A percentile compares a stretch with the other conserved stretches of the same genome.
Evolutionary conservation across 2,888 invertebrate species (phyloP).

Genomic region (Ennomos erosarius): DNA sequence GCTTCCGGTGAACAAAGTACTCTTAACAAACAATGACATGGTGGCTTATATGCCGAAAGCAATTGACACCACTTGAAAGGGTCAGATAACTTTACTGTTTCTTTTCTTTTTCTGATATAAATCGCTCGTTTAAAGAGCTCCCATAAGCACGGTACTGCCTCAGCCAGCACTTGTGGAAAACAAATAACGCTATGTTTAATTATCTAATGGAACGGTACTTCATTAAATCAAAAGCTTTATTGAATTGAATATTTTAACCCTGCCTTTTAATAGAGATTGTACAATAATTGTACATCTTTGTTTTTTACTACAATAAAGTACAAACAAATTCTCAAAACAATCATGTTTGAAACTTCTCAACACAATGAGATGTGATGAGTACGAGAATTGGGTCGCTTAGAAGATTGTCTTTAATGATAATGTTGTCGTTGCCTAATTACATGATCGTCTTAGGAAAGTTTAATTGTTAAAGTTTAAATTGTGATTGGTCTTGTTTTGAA

Average conservation of each 20-base stretch:
- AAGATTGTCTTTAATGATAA: conserved; percentile 5
- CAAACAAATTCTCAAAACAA: background rate
- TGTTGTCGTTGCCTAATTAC: conserved; percentile 12
- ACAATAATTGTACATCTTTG: background rate
- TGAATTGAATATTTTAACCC: background rate
- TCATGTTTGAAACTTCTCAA: background rate
- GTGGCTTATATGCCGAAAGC: too few relatives aligned
- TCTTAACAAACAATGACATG: too few relatives aligned
- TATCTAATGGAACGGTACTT: too few relatives aligned
- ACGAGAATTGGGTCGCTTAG: conserved; percentile 5
- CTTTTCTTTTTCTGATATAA: too few relatives aligned
- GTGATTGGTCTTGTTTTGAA: conserved; percentile 1
- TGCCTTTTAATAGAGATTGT: background rate
- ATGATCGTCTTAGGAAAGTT: conserved; percentile 16
- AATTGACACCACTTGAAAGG: too few relatives aligned
- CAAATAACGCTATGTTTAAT: too few relatives aligned
- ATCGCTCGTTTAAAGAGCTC: too few relatives aligned
- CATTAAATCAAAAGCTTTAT: background rate
- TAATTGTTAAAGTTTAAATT: conserved; percentile 12
- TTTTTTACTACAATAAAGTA: background rate
- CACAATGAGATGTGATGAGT: background rate
- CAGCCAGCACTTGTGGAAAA: too few relatives aligned
- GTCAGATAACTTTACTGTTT: too few relatives aligned
- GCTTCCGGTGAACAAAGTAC: too few relatives aligned
- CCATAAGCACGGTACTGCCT: too few relatives aligned